Evolutionary conservation across 2,113 vertebrate species (phyloP), one percentile per base, ranked within the genome.

Genomic region (Lutjanus erythropterus): DNA sequence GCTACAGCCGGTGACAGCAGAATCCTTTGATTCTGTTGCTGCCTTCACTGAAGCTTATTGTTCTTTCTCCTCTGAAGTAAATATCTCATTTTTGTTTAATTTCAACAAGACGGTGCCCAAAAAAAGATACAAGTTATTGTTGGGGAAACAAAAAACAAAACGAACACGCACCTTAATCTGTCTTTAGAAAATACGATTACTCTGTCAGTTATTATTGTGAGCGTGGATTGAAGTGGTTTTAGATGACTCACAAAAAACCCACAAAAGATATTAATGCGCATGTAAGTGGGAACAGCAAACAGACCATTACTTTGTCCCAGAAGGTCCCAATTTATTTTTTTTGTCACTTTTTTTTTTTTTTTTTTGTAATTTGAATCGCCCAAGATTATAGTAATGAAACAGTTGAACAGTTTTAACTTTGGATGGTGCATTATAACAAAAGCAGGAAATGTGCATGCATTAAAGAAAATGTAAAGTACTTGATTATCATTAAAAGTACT

Each of bases 161-260:
- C 18, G 6, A 75, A 52, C 11, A 49, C 0, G 39, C 64, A 42
- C 49, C n/a, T 55, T 69, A 77, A 85, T 80, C 58, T 58, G 62
- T 69, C 65, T 80, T 75, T 33, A 70, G 47, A 71, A 77, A 80
- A 78, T 71, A 7, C 47, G 16, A 75, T 79, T 82, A 79, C 25
- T 58, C 55, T 3, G 11, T 69, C 58, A 44, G 39, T 66, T 73
- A 15, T 73, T 70, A 73, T 31, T 77, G 42, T 9, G 37, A 52
- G 49, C 0, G 14, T 1, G 62, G 69, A 68, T 55, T 67, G 9
- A 82, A 65, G 64, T 19, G 6, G 46, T 19, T 78, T 70, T 15
- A 21, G n/a, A 66, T 16, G n/a, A 65, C 27, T 15, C 21, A 19
- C 5, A 5, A 42, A 8, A 58, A 46, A 18, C 31, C 15, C 18